phyloP scores from a whole-genome alignment of 2,113 vertebrate genomes.

The Grammomys dolichurus region DNA sequence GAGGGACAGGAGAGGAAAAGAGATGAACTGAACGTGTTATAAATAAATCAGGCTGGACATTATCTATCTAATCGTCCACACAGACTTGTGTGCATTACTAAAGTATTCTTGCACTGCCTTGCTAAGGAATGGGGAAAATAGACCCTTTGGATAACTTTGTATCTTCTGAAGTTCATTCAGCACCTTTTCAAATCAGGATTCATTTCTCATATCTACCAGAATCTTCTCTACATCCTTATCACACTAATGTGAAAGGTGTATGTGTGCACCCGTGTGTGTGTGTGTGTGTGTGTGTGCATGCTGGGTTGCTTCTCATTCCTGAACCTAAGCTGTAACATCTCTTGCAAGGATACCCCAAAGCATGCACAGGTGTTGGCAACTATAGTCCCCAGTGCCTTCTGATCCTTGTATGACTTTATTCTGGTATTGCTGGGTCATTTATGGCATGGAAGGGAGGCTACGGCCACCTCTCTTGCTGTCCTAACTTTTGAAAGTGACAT shows the following conservation, averaged over 20 bases:
- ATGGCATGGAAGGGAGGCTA: too few species aligned
- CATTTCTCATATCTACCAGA: neutral
- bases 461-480: neutral
- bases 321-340: neutral
- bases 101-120: neutral
- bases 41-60: neutral
- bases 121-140: neutral
- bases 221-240: neutral
- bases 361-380: neutral
- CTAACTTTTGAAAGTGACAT: neutral
- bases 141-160: neutral
- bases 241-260: too few species aligned
- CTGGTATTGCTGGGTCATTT: neutral
- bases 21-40: neutral
- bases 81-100: rapidly evolving
- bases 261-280: neutral
- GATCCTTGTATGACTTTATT: neutral
- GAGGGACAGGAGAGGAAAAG: neutral
- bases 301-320: neutral
- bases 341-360: neutral
- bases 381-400: neutral
- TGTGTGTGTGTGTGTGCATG: neutral
- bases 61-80: neutral
- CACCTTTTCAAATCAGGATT: neutral
- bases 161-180: neutral